A percentile compares a stretch with the other conserved stretches of the same genome.
Evolutionary conservation across 2,113 vertebrate species (phyloP).

Genomic region (Sminthopsis crassicaudata): DNA sequence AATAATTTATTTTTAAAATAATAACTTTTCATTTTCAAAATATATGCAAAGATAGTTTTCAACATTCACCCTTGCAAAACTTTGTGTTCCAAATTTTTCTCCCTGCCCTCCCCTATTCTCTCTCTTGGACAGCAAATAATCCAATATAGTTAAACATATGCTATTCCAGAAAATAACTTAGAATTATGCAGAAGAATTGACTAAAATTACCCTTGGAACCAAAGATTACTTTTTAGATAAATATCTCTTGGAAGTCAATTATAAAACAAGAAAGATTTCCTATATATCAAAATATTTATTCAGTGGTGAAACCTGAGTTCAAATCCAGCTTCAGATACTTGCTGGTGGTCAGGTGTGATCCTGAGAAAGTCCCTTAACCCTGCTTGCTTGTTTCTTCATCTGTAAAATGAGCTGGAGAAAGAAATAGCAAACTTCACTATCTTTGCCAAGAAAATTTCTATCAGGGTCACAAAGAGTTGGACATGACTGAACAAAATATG

Average conservation of each 20-base stretch:
- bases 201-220: background rate
- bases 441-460: too few relatives aligned
- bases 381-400: background rate
- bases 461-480: background rate
- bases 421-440: background rate
- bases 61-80: too few relatives aligned
- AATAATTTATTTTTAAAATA: background rate
- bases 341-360: background rate
- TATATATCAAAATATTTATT: background rate
- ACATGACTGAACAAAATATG: background rate
- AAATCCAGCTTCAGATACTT: background rate
- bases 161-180: background rate
- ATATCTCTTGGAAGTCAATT: background rate
- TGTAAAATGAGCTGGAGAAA: background rate
- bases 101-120: too few relatives aligned
- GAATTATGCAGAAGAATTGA: background rate
- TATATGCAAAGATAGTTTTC: too few relatives aligned
- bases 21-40: too few relatives aligned
- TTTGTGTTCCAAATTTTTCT: too few relatives aligned
- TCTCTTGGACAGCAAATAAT: too few relatives aligned
- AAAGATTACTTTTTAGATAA: background rate
- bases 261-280: background rate
- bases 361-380: background rate
- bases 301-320: background rate
- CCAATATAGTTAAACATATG: too few relatives aligned